Evolutionary conservation across 2,888 invertebrate genomes (phyloP).

Genomic region (Galerucella nymphaeae): DNA sequence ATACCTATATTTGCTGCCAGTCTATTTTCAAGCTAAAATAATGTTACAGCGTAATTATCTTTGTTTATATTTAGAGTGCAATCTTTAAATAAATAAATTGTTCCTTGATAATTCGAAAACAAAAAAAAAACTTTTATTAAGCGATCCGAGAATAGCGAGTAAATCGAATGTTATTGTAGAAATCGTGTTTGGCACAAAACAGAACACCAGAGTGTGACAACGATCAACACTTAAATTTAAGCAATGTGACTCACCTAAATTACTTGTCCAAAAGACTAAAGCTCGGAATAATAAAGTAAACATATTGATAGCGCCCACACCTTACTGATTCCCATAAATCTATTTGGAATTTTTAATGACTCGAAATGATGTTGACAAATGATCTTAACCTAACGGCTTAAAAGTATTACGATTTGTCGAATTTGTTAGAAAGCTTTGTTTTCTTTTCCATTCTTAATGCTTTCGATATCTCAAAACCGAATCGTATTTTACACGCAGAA

Average conservation of each 20-base stretch:
- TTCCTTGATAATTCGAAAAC: too few relatives aligned
- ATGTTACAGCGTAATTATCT: not conserved
- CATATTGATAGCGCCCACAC: slow-evolving; percentile 32
- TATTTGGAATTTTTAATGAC: slow-evolving; percentile 33
- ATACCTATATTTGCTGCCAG: too few relatives aligned
- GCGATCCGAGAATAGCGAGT: slow-evolving; percentile 11
- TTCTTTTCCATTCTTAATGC: not conserved
- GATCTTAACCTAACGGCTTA: slow-evolving; percentile 25
- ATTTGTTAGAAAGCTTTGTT: slow-evolving; percentile 20
- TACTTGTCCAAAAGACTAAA: slow-evolving; percentile 20
- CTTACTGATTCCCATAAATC: slow-evolving; percentile 31
- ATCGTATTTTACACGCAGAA: not conserved
- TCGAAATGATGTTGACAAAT: slow-evolving; percentile 32
- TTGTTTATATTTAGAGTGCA: not conserved
- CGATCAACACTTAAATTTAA: slow-evolving; percentile 32
- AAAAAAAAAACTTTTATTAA: not conserved
- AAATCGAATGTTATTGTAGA: slow-evolving; percentile 20
- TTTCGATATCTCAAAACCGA: not conserved
- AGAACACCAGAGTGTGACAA: slow-evolving; percentile 20
- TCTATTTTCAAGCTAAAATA: too few relatives aligned
- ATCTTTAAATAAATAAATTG: not conserved
- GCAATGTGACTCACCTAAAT: slow-evolving; percentile 27
- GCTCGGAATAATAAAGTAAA: slow-evolving; percentile 16
- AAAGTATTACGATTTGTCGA: slow-evolving; percentile 23
- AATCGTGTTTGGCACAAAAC: slow-evolving; percentile 33